A percentile compares a stretch with the other conserved stretches of the same genome.
phyloP scores from a whole-genome alignment of 2,888 invertebrate genomes.

The Nemotelus pantherinus region DNA sequence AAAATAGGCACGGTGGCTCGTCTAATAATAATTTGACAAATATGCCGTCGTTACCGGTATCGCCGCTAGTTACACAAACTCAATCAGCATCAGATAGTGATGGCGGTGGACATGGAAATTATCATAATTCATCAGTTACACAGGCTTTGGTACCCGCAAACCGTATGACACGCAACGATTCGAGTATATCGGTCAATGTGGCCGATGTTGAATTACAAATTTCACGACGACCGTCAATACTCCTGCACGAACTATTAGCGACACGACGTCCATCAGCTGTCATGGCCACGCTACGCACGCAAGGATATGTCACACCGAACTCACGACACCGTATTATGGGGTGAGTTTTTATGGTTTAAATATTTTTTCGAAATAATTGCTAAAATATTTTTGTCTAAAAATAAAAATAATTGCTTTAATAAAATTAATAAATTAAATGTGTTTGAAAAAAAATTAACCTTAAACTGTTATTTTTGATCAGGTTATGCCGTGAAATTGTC shows the following conservation, averaged over 20 bases:
- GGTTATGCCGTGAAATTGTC: too few relatives aligned
- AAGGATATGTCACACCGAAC: slow-evolving; percentile 42
- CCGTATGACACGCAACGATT: slow-evolving; percentile 56
- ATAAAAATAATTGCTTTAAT: too few relatives aligned
- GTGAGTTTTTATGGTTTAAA: slow-evolving; percentile 53
- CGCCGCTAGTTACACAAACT: slow-evolving; percentile 43
- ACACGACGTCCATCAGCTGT: slow-evolving; percentile 71
- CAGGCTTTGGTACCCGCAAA: slow-evolving; percentile 40
- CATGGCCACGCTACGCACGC: slow-evolving; percentile 66
- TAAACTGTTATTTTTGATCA: too few relatives aligned
- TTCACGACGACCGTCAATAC: slow-evolving; percentile 62
- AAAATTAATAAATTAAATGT: too few relatives aligned
- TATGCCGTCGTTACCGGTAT: slow-evolving; percentile 43
- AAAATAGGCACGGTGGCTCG: slow-evolving; percentile 26
- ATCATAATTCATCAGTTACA: neutral
- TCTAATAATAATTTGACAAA: slow-evolving; percentile 28
- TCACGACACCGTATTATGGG: slow-evolving; percentile 56
- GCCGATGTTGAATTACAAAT: slow-evolving; percentile 58
- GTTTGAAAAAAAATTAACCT: too few relatives aligned
- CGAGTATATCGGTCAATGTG: slow-evolving; percentile 53
- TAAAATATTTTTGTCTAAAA: too few relatives aligned
- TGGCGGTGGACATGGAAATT: neutral
- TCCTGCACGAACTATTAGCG: slow-evolving; percentile 62
- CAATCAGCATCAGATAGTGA: slow-evolving; percentile 35
- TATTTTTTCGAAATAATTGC: neutral